Evolutionary conservation across 1,140 invertebrate genomes (phyloP).

Genomic region (Coptotermes formosanus): DNA sequence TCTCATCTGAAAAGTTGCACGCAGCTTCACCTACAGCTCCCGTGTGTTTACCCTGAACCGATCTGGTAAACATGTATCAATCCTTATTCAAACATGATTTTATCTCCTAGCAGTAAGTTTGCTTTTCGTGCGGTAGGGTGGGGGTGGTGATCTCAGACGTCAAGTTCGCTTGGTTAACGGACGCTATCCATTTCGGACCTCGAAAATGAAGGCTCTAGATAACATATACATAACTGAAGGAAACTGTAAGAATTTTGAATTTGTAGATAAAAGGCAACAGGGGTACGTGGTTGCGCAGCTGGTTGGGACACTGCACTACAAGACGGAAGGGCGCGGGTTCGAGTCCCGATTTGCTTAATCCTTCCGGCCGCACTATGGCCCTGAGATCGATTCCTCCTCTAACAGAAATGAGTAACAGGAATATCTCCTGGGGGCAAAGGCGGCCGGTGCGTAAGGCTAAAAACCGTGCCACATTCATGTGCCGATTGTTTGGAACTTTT

Average conservation of each 20-base stretch:
- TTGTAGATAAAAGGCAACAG: background rate
- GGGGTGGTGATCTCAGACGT: background rate
- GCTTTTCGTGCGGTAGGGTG: background rate
- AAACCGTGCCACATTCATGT: too few species aligned
- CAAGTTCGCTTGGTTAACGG: background rate
- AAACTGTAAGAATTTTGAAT: background rate
- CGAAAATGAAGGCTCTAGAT: background rate
- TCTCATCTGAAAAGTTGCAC: background rate
- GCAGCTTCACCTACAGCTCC: background rate
- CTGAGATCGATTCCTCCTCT: too few species aligned
- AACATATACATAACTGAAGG: background rate
- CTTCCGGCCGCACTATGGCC: too few species aligned
- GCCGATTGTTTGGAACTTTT: too few species aligned
- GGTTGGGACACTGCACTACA: too few species aligned
- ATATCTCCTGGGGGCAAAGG: too few species aligned
- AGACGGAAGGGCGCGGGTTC: too few species aligned
- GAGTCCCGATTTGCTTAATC: too few species aligned
- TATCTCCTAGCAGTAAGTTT: background rate
- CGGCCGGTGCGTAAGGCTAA: too few species aligned
- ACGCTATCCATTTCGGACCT: background rate
- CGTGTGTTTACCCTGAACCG: background rate
- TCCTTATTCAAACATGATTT: slow-evolving; percentile 7
- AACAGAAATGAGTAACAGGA: too few species aligned
- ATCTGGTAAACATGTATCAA: background rate
- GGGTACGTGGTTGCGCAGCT: too few species aligned